Evolutionary conservation across 37 sponge, comb jelly and placozoan genomes (phyloP).

Genomic region (Petrosia ficiformis): DNA sequence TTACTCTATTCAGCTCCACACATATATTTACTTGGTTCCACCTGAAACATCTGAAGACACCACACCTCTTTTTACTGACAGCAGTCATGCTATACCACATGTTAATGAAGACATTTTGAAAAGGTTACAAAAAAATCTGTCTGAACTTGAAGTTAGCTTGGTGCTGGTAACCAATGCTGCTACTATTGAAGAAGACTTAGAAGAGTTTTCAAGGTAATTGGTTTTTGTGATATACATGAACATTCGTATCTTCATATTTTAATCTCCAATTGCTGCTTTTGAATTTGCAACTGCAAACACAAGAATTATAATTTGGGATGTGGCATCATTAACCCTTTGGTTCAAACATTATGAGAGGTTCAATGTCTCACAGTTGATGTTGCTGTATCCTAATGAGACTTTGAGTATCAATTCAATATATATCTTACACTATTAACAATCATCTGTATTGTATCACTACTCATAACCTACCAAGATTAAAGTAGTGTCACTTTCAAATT

Average conservation of each 20-base stretch:
- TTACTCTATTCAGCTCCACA: conserved; percentile 28
- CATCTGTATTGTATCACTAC: too few species aligned
- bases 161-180: conserved; percentile 37
- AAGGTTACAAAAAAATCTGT: conserved; percentile 12
- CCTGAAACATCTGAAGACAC: background rate
- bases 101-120: background rate
- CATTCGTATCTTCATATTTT: background rate
- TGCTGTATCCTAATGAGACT: too few species aligned
- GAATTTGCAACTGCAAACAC: too few species aligned
- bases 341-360: too few species aligned
- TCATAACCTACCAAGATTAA: too few species aligned
- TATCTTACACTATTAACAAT: too few species aligned
- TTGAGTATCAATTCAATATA: too few species aligned
- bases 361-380: too few species aligned
- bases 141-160: conserved; percentile 14
- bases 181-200: conserved; percentile 39
- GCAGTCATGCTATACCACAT: background rate
- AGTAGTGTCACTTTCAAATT: too few species aligned
- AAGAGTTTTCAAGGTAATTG: conserved; percentile 44
- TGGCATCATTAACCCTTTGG: too few species aligned
- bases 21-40: conserved; percentile 10
- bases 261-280: too few species aligned
- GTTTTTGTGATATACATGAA: background rate
- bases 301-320: too few species aligned
- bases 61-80: background rate